Percentiles rank a stretch among this genome's conserved stretches.
phyloP scores from a whole-genome alignment of 1,140 invertebrate genomes.

The Armadillidium nasatum region DNA sequence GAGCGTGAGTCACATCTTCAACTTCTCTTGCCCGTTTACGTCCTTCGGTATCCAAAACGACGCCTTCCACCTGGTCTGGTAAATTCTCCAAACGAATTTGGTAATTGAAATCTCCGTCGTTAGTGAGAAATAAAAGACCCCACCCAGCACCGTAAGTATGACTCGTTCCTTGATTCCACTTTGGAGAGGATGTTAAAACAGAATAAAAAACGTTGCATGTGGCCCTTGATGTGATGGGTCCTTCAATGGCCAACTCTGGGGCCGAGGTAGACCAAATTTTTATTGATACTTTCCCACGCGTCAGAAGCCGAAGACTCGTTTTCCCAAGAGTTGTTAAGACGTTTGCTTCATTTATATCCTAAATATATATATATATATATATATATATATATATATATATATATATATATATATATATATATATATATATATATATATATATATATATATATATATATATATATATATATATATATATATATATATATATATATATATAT shows the following conservation, averaged over 20 bases:
- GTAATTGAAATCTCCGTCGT: constrained; percentile 43
- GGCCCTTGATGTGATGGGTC: constrained; percentile 62
- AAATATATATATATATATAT: neutral
- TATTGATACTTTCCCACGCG: constrained; percentile 64
- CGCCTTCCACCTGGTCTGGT: constrained; percentile 19
- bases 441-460: too few species aligned
- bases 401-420: too few species aligned
- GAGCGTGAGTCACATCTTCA: constrained; percentile 55
- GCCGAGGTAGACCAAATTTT: constrained; percentile 62
- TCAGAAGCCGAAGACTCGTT: constrained; percentile 64
- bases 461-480: too few species aligned
- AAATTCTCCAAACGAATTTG: constrained; percentile 32
- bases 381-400: too few species aligned
- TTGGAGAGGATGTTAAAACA: constrained; percentile 43
- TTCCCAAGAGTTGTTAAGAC: constrained; percentile 65
- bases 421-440: too few species aligned
- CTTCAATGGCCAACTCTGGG: constrained; percentile 58
- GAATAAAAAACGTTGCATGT: constrained; percentile 75
- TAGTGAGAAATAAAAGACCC: constrained; percentile 39
- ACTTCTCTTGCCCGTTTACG: constrained; percentile 60
- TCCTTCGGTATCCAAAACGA: constrained; percentile 58
- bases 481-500: too few species aligned
- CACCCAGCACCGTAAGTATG: constrained; percentile 38
- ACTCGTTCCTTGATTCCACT: neutral
- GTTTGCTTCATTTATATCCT: constrained; percentile 54